A percentile compares a stretch with the other conserved stretches of the same genome.
phyloP scores from a whole-genome alignment of 2,113 vertebrate genomes.

The Acanthisitta chloris region DNA sequence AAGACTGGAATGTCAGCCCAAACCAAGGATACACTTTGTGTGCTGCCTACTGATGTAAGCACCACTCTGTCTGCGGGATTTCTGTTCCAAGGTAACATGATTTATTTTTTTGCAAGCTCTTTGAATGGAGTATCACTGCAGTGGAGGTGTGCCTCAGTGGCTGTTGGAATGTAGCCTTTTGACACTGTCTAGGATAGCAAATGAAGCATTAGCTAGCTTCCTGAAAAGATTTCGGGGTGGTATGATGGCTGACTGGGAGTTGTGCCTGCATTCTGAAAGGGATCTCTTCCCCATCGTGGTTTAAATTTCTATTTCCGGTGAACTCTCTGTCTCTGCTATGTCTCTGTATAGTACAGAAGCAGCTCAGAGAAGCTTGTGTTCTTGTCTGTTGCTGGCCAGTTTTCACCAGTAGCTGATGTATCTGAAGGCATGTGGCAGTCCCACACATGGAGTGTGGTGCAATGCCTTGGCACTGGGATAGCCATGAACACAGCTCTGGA shows the following conservation, averaged over 20 bases:
- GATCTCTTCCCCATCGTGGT: background rate
- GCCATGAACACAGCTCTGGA: background rate
- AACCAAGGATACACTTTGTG: background rate
- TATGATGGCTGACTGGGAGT: background rate
- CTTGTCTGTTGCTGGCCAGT: background rate
- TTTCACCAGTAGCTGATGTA: background rate
- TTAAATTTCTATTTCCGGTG: background rate
- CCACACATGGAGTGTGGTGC: accelerated
- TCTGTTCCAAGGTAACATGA: background rate
- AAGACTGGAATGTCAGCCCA: conserved; percentile 2
- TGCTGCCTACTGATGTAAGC: background rate
- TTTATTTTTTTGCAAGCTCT: background rate
- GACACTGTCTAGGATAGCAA: background rate
- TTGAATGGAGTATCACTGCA: background rate
- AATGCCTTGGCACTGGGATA: background rate
- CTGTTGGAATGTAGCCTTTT: background rate
- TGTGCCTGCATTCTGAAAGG: background rate
- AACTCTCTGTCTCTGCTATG: background rate
- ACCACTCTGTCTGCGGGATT: background rate
- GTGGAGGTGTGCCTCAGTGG: background rate
- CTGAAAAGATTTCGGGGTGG: background rate
- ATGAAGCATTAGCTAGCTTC: background rate
- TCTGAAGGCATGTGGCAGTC: background rate
- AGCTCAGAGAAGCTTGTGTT: background rate
- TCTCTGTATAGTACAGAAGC: background rate